These are phyloP conservation scores for Poecilobothrus nobilitatus DNA, from an alignment of 2,888 invertebrate genomes.

Conservation along the genomic window DNA sequence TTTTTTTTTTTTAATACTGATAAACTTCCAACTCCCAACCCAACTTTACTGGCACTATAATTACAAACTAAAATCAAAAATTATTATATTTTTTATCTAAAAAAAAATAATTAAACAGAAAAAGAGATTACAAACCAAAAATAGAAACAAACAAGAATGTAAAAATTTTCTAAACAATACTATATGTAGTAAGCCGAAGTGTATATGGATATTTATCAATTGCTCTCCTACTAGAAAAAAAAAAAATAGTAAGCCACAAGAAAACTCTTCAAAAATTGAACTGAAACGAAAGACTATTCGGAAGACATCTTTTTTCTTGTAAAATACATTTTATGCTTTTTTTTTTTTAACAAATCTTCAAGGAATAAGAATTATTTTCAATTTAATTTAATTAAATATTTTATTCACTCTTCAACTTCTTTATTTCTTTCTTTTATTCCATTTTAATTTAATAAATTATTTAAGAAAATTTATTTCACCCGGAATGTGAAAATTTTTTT, in stretches of 20 bases:
- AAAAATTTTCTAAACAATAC: background rate
- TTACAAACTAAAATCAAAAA: background rate
- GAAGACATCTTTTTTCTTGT: conserved; percentile 4
- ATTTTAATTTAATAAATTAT: background rate
- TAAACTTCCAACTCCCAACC: background rate
- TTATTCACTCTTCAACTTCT: background rate
- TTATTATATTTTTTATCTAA: background rate
- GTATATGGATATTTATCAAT: background rate
- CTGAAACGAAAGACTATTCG: background rate
- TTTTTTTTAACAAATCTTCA: background rate
- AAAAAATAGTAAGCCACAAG: background rate
- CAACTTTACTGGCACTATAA: background rate
- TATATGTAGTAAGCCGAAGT: background rate
- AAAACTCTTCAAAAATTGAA: background rate
- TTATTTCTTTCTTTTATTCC: background rate
- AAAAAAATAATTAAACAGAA: background rate
- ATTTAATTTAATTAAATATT: background rate
- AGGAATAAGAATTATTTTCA: background rate
- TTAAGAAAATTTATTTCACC: background rate
- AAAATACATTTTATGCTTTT: background rate
- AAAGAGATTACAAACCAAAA: conserved; percentile 1
- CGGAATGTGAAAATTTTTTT: background rate
- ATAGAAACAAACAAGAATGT: background rate
- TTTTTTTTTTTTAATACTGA: background rate
- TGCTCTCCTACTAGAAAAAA: background rate